phyloP scores from a whole-genome alignment of 2,888 invertebrate genomes.

The Patella ulyssiponensis region DNA sequence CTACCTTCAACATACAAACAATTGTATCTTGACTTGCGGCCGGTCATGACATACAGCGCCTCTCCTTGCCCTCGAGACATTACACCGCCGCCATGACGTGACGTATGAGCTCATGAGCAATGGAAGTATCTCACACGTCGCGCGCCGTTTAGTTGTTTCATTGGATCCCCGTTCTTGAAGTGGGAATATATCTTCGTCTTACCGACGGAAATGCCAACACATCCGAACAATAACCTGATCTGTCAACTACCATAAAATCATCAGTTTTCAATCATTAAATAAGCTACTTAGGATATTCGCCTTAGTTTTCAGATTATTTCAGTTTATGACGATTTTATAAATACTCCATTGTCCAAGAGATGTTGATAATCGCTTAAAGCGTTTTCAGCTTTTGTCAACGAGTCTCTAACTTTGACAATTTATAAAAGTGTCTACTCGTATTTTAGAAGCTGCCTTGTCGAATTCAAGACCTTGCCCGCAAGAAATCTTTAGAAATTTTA shows the following conservation, averaged over 20 bases:
- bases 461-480: too few species aligned
- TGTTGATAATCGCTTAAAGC: conserved; percentile 4
- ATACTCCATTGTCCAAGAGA: not conserved
- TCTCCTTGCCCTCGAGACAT: not conserved
- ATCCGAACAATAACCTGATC: not conserved
- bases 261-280: not conserved
- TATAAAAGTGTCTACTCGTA: not conserved
- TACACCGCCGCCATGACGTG: not conserved
- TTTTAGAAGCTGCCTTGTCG: not conserved
- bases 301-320: not conserved
- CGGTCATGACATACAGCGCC: too few species aligned
- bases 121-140: not conserved
- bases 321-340: not conserved
- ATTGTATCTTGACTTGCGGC: too few species aligned
- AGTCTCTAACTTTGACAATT: not conserved
- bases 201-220: conserved; percentile 12
- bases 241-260: not conserved
- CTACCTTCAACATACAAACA: too few species aligned
- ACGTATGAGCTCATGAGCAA: not conserved
- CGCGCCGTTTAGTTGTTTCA: not conserved
- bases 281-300: not conserved
- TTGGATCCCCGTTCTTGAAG: not conserved
- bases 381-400: not conserved
- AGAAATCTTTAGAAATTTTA: too few species aligned
- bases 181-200: not conserved